Percentiles rank a stretch among this genome's conserved stretches.
Conservation (phyloP, 2,113 vertebrate genomes). For the Engraulis encrasicolus region DNA sequence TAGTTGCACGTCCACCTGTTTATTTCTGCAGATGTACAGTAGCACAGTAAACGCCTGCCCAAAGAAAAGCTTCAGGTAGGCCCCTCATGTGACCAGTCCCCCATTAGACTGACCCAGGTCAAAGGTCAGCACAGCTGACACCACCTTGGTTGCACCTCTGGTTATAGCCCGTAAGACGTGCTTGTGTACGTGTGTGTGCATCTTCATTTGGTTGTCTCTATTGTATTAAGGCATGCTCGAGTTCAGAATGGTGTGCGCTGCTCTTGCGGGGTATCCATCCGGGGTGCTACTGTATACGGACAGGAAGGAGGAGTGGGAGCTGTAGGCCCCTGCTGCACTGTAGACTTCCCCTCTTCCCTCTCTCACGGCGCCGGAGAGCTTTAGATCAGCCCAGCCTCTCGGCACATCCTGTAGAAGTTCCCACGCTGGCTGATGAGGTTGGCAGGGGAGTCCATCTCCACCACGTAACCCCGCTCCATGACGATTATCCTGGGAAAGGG, state of each 20-base stretch:
- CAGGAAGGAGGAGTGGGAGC: not conserved
- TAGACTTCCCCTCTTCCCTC: not conserved
- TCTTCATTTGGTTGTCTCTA: too few relatives aligned
- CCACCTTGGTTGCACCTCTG: not conserved
- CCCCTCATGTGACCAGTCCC: not conserved
- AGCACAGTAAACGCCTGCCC: too few relatives aligned
- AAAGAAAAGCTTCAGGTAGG: not conserved
- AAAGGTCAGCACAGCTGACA: not conserved
- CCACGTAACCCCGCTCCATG: conserved; percentile 80
- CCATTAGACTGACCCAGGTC: not conserved
- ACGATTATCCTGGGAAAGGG: conserved; percentile 79
- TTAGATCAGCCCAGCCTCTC: conserved; percentile 81
- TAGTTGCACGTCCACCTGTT: too few relatives aligned
- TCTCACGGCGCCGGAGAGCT: not conserved
- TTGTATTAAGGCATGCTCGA: not conserved
- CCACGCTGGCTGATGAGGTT: conserved; percentile 76
- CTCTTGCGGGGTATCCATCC: not conserved
- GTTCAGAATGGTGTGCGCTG: not conserved
- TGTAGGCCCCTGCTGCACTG: not conserved
- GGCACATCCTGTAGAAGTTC: conserved; percentile 81
- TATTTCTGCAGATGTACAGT: too few relatives aligned
- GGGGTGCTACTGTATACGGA: too few relatives aligned
- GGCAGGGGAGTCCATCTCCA: conserved; percentile 80
- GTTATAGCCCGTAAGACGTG: not conserved
- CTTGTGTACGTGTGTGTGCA: not conserved